Evolutionary conservation across 2,113 vertebrate species (phyloP).

Genomic region (Bostrychus sinensis): DNA sequence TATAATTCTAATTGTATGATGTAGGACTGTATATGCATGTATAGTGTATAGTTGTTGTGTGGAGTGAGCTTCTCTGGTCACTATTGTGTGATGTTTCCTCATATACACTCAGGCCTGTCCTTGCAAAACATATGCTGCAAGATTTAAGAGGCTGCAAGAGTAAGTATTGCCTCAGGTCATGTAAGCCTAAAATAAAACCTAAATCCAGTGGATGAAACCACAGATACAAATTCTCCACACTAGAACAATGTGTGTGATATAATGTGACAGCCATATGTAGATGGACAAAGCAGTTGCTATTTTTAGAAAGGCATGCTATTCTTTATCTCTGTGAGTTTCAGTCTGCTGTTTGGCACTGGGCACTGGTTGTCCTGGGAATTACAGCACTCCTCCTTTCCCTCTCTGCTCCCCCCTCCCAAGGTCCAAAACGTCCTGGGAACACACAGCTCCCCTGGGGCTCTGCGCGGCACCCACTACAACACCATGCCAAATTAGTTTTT

Average conservation of each 20-base stretch:
- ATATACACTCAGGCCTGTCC: slow-evolving; percentile 24
- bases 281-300: slow-evolving; percentile 67
- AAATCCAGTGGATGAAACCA: slow-evolving; percentile 28
- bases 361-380: slow-evolving; percentile 57
- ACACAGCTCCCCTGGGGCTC: slow-evolving; percentile 40
- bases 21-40: background rate
- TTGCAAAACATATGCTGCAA: slow-evolving; percentile 33
- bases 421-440: slow-evolving; percentile 71
- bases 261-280: slow-evolving; percentile 63
- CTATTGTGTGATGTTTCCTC: slow-evolving; percentile 16
- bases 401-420: slow-evolving; percentile 6
- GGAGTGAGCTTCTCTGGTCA: slow-evolving; percentile 33
- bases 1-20: too few relatives aligned
- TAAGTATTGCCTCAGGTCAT: slow-evolving; percentile 41
- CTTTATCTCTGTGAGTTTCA: slow-evolving; percentile 15
- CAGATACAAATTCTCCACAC: slow-evolving; percentile 31
- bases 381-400: slow-evolving; percentile 25
- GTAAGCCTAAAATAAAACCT: slow-evolving; percentile 31
- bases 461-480: slow-evolving; percentile 21
- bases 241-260: slow-evolving; percentile 31
- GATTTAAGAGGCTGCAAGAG: slow-evolving; percentile 26
- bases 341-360: slow-evolving; percentile 37
- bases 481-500: slow-evolving; percentile 37
- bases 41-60: too few relatives aligned
- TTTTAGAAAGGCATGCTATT: slow-evolving; percentile 68